A percentile compares a stretch with the other conserved stretches of the same genome.
These are phyloP conservation scores for Metacarcinus magister DNA, from an alignment of 2,888 invertebrate genomes.

Conservation along the genomic window DNA sequence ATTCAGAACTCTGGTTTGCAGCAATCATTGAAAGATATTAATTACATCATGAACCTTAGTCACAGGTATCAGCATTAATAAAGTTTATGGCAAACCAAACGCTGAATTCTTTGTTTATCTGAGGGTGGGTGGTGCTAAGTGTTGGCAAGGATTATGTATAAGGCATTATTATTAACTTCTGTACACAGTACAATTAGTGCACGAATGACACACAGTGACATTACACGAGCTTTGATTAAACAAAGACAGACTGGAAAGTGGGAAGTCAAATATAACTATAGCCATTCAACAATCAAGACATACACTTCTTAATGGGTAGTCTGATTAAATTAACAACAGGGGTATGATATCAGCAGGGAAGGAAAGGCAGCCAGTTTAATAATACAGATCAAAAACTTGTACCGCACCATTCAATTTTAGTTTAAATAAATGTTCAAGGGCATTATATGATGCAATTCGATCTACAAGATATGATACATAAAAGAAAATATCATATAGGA, in stretches of 20 bases:
- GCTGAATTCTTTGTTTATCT: constrained; percentile 78
- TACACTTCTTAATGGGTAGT: constrained; percentile 60
- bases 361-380: constrained; percentile 77
- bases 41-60: neutral
- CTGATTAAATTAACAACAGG: constrained; percentile 73
- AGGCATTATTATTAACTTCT: constrained; percentile 66
- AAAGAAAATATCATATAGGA: constrained; percentile 37
- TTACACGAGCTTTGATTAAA: constrained; percentile 78
- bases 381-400: constrained; percentile 74
- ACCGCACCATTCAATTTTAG: constrained; percentile 81
- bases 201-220: constrained; percentile 76
- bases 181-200: constrained; percentile 75
- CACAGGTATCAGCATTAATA: constrained; percentile 1
- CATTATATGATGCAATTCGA: constrained; percentile 48
- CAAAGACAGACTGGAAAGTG: constrained; percentile 68
- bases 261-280: constrained; percentile 76
- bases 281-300: constrained; percentile 80
- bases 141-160: constrained; percentile 72
- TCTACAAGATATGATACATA: constrained; percentile 33
- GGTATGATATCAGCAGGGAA: constrained; percentile 77
- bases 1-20: constrained; percentile 76
- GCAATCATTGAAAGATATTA: constrained; percentile 4
- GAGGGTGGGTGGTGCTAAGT: constrained; percentile 80
- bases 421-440: constrained; percentile 32
- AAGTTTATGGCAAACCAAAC: constrained; percentile 71